Conservation (phyloP, 2,113 vertebrate species). For the Petroica traversi region DNA sequence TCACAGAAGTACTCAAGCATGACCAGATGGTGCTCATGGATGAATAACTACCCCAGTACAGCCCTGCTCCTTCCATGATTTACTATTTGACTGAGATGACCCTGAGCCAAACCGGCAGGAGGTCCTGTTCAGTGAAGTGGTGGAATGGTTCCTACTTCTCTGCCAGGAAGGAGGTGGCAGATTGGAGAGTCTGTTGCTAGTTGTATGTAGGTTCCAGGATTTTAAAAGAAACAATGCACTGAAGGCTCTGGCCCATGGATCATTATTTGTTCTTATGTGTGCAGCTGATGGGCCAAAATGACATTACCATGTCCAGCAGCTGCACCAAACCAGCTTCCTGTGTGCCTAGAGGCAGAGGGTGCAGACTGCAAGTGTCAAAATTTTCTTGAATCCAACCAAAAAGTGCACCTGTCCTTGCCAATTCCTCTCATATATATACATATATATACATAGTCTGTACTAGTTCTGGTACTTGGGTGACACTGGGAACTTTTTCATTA, state of each 20-base stretch:
- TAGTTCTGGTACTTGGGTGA: too few relatives aligned
- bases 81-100: background rate
- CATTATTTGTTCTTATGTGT: background rate
- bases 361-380: background rate
- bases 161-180: background rate
- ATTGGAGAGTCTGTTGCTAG: rapidly evolving
- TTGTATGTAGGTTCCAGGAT: background rate
- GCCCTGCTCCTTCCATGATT: background rate
- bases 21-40: background rate
- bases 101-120: background rate
- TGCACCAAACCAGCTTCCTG: background rate
- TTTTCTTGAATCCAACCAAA: background rate
- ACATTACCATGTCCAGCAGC: background rate
- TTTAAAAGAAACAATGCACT: background rate
- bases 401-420: background rate
- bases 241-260: background rate
- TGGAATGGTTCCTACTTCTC: background rate
- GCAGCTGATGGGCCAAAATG: background rate
- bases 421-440: too few relatives aligned
- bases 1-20: background rate
- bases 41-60: background rate
- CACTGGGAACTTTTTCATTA: too few relatives aligned
- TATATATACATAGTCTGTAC: too few relatives aligned
- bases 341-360: background rate
- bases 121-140: background rate